Base-by-base conservation (phyloP, 2,797 vertebrate genomes). In the Myotis planiceps region DNA sequence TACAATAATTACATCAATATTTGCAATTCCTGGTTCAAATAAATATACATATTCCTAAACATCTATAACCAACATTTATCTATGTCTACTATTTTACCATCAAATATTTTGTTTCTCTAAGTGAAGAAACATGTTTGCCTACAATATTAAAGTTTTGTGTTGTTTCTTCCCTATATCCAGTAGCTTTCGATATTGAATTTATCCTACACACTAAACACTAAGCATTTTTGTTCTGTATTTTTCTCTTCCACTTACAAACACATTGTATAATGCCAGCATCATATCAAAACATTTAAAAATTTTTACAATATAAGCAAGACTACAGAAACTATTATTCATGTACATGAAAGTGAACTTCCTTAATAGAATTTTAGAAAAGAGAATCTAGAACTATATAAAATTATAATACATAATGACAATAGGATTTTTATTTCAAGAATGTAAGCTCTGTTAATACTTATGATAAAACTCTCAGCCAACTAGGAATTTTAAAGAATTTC, bases 11-110 rank as follows among this genome's bases (percentile, higher is more conserved):
- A 68, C 53, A 72, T 49, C 19, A 6, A 34, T 75, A 83, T 92
- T 86, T 87, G 42, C n/a, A 85, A 45, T 10, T 92, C n/a, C 69
- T 78, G n/a, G 8, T 84, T 96, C 49, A 80, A 65, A 37, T 95
- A 90, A 83, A 68, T 23, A 74, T 1, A 25, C 1, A 49, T 32
- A 80, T 60, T 66, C 1, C 16, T 75, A 69, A 92, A 79, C 79
- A 34, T 29, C 15, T 93, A 49, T 71, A 85, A 47, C 39, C 51
- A 63, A 7, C 51, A 93, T 79, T 69, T 68, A 55, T 53, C 15
- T 94, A 12, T 75, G 4, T 29, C 27, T 78, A 2, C 45, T 39
- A 63, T 74, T 94, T 90, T 76, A 34, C 14, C 39, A 94, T 45
- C 58, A 85, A 88, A 85, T 76, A 63, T 81, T 78, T 80, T 51